These are phyloP conservation scores for Salticus scenicus DNA, from an alignment of 2,888 invertebrate genomes.

Conservation along the genomic window DNA sequence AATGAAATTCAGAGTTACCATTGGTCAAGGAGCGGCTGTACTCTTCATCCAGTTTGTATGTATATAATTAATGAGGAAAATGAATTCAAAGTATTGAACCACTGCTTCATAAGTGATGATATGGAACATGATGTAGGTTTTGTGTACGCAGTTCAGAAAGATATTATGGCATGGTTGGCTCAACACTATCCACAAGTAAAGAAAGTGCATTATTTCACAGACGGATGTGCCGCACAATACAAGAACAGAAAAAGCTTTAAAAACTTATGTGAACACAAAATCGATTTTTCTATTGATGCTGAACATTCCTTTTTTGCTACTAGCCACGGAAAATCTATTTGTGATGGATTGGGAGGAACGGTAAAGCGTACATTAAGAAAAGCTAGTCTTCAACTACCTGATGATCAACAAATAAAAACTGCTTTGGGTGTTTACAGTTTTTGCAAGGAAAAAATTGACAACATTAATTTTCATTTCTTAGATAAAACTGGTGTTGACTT, in stretches of 20 bases:
- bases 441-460: background rate
- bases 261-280: background rate
- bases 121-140: background rate
- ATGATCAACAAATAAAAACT: no score
- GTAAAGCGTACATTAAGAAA: background rate
- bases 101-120: background rate
- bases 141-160: background rate
- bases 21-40: background rate
- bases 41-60: background rate
- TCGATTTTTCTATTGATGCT: background rate
- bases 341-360: constrained; percentile 2
- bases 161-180: background rate
- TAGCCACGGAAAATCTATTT: background rate
- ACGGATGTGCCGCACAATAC: background rate
- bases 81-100: background rate
- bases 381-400: background rate
- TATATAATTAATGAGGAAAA: background rate
- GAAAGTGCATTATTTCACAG: background rate
- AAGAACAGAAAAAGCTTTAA: background rate
- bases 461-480: background rate
- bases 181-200: background rate
- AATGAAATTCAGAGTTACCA: background rate
- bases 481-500: background rate
- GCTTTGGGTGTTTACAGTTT: background rate
- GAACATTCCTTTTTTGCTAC: background rate